Percentiles rank a stretch among this genome's conserved stretches.
phyloP scores from a whole-genome alignment of 2,888 invertebrate species.

The Platerodrilus igneus region DNA sequence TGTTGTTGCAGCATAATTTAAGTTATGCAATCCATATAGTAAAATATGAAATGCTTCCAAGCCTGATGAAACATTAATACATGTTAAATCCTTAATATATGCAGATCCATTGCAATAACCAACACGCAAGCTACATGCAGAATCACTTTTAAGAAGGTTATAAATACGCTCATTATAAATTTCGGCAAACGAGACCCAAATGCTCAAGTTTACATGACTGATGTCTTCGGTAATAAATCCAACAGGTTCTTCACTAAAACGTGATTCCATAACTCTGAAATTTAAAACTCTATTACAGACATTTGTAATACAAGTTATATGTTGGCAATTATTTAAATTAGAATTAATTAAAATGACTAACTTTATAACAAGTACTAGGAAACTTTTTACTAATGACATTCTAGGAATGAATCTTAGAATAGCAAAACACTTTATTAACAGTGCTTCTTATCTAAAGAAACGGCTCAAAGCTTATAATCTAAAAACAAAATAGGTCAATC shows the following conservation, averaged over 20 bases:
- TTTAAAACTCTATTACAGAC: too few relatives aligned
- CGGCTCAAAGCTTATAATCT: too few relatives aligned
- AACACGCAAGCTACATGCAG: conserved; percentile 50
- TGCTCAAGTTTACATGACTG: conserved; percentile 44
- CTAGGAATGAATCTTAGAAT: too few relatives aligned
- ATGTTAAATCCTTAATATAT: conserved; percentile 54
- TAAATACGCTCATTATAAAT: conserved; percentile 89
- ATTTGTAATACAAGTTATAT: too few relatives aligned
- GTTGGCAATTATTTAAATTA: too few relatives aligned
- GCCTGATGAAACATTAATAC: conserved; percentile 50
- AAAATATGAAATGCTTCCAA: conserved; percentile 78
- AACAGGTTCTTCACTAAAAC: conserved; percentile 10
- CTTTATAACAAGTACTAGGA: too few relatives aligned
- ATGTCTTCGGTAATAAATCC: conserved; percentile 6
- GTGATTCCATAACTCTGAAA: conserved; percentile 17
- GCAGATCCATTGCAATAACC: conserved; percentile 53
- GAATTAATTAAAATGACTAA: too few relatives aligned
- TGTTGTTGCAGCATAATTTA: conserved; percentile 71
- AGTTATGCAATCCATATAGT: conserved; percentile 68
- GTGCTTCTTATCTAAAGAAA: too few relatives aligned
- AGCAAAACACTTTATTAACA: too few relatives aligned
- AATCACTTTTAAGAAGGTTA: conserved; percentile 64
- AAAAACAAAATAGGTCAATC: too few relatives aligned
- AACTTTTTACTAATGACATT: too few relatives aligned
- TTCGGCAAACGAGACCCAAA: conserved; percentile 86